These are phyloP conservation scores for Nothocercus julius DNA, from an alignment of 2,113 vertebrate genomes.

Conservation along the genomic window DNA sequence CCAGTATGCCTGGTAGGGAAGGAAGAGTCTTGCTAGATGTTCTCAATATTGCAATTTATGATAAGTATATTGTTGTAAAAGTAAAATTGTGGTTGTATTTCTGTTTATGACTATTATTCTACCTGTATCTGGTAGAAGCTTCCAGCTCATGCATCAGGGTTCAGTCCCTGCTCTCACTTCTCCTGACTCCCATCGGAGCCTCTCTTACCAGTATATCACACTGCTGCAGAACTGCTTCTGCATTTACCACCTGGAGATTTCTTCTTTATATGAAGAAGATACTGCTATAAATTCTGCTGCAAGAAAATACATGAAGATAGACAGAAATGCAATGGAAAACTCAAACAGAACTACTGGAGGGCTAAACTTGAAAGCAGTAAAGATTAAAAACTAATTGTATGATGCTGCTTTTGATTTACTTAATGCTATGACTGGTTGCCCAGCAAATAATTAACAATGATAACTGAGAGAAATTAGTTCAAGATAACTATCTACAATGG, in stretches of 20 bases:
- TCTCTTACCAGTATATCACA: background rate
- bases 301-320: slow-evolving; percentile 7
- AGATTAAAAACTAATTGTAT: background rate
- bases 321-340: slow-evolving; percentile 26
- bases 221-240: background rate
- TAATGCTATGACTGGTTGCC: background rate
- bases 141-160: background rate
- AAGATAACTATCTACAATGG: background rate
- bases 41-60: background rate
- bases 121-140: background rate
- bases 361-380: slow-evolving; percentile 3
- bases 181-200: background rate
- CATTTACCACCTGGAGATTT: slow-evolving; percentile 11
- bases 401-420: background rate
- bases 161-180: background rate
- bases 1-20: background rate
- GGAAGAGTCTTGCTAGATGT: background rate
- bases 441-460: slow-evolving; percentile 16
- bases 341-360: slow-evolving; percentile 15
- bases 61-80: background rate
- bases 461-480: slow-evolving; percentile 20
- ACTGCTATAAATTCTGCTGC: slow-evolving; percentile 32
- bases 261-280: background rate
- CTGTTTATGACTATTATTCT: background rate
- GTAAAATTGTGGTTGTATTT: background rate